Conservation (phyloP, 2,113 vertebrate species). For the Cottus gobio region DNA sequence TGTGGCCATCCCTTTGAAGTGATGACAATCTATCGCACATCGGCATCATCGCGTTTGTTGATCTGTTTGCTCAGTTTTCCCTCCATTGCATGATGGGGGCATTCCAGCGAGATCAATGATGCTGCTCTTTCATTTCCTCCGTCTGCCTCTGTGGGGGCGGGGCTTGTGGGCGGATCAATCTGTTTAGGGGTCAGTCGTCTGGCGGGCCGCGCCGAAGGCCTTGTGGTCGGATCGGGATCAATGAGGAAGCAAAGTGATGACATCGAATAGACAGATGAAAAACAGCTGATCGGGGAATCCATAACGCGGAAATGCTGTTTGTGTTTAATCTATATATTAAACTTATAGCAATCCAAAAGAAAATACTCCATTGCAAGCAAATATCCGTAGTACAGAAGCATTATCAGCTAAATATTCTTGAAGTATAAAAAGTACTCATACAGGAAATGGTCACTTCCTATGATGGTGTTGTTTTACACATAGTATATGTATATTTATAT, state of each 20-base stretch:
- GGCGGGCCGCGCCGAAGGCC: conserved; percentile 30
- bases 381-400: neutral
- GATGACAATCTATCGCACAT: neutral
- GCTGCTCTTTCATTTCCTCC: conserved; percentile 62
- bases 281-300: neutral
- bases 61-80: neutral
- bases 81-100: neutral
- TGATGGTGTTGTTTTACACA: neutral
- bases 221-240: conserved; percentile 35
- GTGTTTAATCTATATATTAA: no score
- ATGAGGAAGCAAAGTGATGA: conserved; percentile 33
- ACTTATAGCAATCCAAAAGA: neutral
- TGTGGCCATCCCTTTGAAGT: neutral
- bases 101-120: conserved; percentile 48
- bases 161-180: conserved; percentile 39
- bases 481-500: neutral
- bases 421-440: neutral
- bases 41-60: neutral
- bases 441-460: neutral
- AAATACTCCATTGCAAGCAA: neutral
- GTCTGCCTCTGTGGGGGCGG: neutral
- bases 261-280: conserved; percentile 1
- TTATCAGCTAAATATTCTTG: neutral
- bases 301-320: neutral
- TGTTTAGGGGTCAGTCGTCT: conserved; percentile 60